Conservation (phyloP, 2,888 invertebrate species). For the Embidobia sp. region DNA sequence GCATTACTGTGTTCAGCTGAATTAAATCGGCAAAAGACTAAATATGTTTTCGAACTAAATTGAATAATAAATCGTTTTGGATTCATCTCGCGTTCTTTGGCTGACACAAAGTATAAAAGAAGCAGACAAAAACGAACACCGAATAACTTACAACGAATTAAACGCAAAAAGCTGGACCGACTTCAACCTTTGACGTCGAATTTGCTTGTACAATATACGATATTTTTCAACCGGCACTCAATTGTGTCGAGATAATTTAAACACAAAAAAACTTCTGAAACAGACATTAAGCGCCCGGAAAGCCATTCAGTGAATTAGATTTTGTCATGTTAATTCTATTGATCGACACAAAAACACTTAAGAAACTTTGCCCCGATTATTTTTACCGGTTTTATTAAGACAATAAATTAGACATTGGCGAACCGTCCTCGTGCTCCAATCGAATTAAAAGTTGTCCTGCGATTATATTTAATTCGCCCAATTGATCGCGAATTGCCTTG, state of each 20-base stretch:
- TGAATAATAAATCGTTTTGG: too few species aligned
- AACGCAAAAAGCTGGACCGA: not conserved
- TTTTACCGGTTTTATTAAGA: conserved; percentile 30
- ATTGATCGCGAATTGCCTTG: conserved; percentile 3
- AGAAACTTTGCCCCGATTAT: conserved; percentile 15
- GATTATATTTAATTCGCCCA: conserved; percentile 13
- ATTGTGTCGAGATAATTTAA: conserved; percentile 32
- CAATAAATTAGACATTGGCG: conserved; percentile 19
- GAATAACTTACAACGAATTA: not conserved
- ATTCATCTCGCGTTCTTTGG: too few species aligned
- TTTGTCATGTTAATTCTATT: conserved; percentile 41
- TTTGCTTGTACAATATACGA: conserved; percentile 9
- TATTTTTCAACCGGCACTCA: conserved; percentile 28
- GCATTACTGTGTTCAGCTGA: too few species aligned
- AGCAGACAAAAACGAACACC: not conserved
- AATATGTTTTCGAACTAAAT: too few species aligned
- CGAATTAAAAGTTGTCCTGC: conserved; percentile 20
- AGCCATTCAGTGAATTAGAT: conserved; percentile 42
- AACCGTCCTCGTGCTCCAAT: conserved; percentile 6
- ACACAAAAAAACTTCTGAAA: conserved; percentile 32
- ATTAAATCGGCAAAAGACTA: too few species aligned
- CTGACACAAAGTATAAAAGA: too few species aligned
- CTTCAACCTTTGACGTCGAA: conserved; percentile 1
- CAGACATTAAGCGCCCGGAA: conserved; percentile 27
- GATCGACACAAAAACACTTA: conserved; percentile 46